phyloP scores from a whole-genome alignment of 2,113 vertebrate genomes.

The Plestiodon gilberti region DNA sequence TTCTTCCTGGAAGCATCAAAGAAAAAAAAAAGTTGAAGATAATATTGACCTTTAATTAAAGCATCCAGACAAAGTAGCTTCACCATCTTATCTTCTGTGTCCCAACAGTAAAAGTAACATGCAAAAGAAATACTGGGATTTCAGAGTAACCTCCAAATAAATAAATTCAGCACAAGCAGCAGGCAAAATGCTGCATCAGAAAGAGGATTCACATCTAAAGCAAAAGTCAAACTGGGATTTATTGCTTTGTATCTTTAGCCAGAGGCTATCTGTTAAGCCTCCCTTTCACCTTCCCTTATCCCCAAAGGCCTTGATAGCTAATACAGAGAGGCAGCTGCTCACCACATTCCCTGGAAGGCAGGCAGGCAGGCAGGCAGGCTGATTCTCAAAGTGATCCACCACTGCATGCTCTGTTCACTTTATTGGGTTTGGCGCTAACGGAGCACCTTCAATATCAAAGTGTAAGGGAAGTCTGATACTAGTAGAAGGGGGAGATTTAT shows the following conservation, averaged over 20 bases:
- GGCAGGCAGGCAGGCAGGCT: not conserved
- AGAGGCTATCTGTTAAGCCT: conserved; percentile 43
- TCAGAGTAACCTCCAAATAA: conserved; percentile 1
- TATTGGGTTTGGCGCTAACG: not conserved
- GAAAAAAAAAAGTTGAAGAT: not conserved
- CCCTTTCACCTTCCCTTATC: conserved; percentile 31
- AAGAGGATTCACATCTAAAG: conserved; percentile 14
- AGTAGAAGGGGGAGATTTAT: not conserved
- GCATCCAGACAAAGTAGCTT: too few species aligned
- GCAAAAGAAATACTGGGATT: not conserved
- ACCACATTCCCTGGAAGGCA: conserved; percentile 39
- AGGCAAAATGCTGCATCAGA: not conserved
- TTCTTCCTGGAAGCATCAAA: conserved; percentile 52
- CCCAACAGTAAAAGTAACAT: not conserved
- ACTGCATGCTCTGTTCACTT: not conserved
- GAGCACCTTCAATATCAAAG: not conserved
- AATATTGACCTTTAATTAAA: not conserved
- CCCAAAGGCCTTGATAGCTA: conserved; percentile 37
- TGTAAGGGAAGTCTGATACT: not conserved
- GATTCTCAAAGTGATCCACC: not conserved
- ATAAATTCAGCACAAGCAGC: not conserved
- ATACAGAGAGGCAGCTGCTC: conserved; percentile 41
- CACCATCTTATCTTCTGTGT: not conserved
- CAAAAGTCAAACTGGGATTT: conserved; percentile 46
- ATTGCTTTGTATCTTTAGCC: conserved; percentile 40